Evolutionary conservation across 1,140 invertebrate species (phyloP), one percentile per base, ranked within the genome.

Genomic region (Drosophila nasuta): DNA sequence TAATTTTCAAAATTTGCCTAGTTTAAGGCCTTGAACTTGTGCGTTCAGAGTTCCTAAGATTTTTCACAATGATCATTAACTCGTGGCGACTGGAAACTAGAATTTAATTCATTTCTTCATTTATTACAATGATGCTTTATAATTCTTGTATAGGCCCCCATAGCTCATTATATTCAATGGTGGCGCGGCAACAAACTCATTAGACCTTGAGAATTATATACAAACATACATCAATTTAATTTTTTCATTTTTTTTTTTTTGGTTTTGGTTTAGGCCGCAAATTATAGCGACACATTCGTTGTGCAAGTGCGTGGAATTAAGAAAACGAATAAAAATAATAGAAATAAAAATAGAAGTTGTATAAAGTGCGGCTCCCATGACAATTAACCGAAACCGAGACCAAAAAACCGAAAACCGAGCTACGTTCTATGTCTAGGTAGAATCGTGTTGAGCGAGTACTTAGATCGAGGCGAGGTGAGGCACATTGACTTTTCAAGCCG

Each of bases 261-360:
- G 72, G 75, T 57, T 66, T 63, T 69, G 63, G 67, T 79, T 68
- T 82, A 78, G 72, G 75, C 59, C 77, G 59, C 64, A 87, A 86
- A 79, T 79, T 79, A 82, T 64, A 69, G 80, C 75, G 77, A 88
- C 78, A 88, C 78, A 86, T 74, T 80, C 51, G 67, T 86, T 85
- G 78, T 57, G 78, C 83, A 82, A 88, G 85, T 88, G 80, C 81
- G 81, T 89, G 77, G 75, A 85, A 89, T 89, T 88, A 89, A 63
- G 6, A 57, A 52, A 46, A 64, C 33, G 7, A 30, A 81, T 57
- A 51, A 62, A 72, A 57, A 66, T 45, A 69, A 74, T 63, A 62
- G n/a, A 57, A 65, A 69, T 52, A 75, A 64, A 68, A 75, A 57
- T 68, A 62, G 33, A 62, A 79, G 63, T 78, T 68, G 65, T 65